Evolutionary conservation across 2,888 invertebrate genomes (phyloP).

Genomic region (Nomada ruficornis): DNA sequence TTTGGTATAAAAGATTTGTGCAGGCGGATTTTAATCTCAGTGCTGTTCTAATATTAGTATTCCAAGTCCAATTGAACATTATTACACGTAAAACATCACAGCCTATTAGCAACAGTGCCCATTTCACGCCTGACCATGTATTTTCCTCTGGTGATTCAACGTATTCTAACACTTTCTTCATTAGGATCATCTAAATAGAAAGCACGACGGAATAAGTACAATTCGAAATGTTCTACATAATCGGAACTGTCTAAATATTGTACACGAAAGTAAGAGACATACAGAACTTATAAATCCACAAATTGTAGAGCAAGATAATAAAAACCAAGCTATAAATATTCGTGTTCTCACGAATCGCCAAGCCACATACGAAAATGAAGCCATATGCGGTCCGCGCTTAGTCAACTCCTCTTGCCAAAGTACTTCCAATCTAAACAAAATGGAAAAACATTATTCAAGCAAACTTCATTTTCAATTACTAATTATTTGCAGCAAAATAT

Average conservation of each 20-base stretch:
- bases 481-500: neutral
- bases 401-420: conserved; percentile 86
- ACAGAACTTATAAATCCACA: conserved; percentile 86
- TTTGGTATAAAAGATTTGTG: conserved; percentile 81
- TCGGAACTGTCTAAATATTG: neutral
- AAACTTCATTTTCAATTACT: neutral
- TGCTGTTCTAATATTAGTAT: conserved; percentile 84
- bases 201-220: neutral
- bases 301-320: conserved; percentile 83
- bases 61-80: conserved; percentile 85
- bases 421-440: conserved; percentile 83
- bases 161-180: conserved; percentile 84
- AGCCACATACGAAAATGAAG: conserved; percentile 84
- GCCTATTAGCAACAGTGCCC: conserved; percentile 83
- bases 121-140: conserved; percentile 83
- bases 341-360: conserved; percentile 85
- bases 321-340: conserved; percentile 82
- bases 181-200: conserved; percentile 83
- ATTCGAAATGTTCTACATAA: too few species aligned
- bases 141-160: conserved; percentile 82
- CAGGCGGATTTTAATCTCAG: conserved; percentile 82
- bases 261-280: conserved; percentile 59
- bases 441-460: neutral
- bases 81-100: conserved; percentile 84
- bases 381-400: conserved; percentile 82